Evolutionary conservation across 2,888 invertebrate genomes (phyloP).

Genomic region (Mycalesis mineus): DNA sequence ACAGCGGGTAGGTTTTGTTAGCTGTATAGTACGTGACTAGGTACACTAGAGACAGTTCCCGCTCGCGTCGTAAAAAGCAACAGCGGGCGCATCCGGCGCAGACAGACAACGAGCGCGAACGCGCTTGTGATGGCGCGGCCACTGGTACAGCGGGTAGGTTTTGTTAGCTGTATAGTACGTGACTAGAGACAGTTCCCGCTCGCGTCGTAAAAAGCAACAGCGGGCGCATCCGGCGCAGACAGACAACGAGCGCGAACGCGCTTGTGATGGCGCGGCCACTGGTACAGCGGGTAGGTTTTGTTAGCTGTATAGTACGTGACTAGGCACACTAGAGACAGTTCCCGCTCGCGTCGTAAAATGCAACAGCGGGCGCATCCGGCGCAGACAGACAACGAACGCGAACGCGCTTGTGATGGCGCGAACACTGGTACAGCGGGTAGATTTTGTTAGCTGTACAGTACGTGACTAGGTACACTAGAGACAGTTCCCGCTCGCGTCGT

Average conservation of each 20-base stretch:
- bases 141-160: neutral
- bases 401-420: constrained; percentile 3
- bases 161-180: neutral
- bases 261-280: too few relatives aligned
- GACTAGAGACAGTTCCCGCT: too few relatives aligned
- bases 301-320: too few relatives aligned
- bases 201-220: too few relatives aligned
- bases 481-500: too few relatives aligned
- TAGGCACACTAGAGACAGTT: too few relatives aligned
- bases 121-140: constrained; percentile 1
- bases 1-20: neutral
- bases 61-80: too few relatives aligned
- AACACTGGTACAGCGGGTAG: neutral
- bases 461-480: too few relatives aligned
- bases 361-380: constrained; percentile 17
- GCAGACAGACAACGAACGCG: constrained; percentile 26
- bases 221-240: too few relatives aligned
- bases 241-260: constrained; percentile 16
- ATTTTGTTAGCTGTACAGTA: neutral
- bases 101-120: constrained; percentile 13
- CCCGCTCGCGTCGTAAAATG: constrained; percentile 1
- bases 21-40: too few relatives aligned
- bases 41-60: too few relatives aligned
- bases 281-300: neutral
- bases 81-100: too few relatives aligned